Evolutionary conservation across 2,113 vertebrate species (phyloP), one percentile per base, ranked within the genome.

Genomic region (Lonchura striata): DNA sequence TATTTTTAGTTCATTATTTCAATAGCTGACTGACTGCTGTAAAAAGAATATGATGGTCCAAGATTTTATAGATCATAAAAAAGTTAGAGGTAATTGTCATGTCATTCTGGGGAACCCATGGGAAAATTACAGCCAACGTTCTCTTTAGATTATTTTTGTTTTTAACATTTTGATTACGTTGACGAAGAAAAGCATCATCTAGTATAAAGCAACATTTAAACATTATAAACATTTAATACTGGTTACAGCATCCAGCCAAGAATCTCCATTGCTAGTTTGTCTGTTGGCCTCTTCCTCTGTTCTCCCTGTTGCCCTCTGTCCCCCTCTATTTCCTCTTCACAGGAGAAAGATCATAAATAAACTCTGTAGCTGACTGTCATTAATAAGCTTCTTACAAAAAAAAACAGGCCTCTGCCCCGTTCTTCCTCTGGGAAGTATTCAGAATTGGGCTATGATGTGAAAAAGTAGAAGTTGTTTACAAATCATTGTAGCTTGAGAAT

Each of bases 191-290:
- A 97, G 93, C 92, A 93, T 97, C 87, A 86, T 76, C 81, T 95
- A 64, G 74, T 86, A 95, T 84, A 97, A 97, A 97, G 96, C 88
- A 95, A 96, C 69, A 95, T 69, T 96, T 77, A 74, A 96, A 97
- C 89, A 90, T 91, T 91, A 96, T 65, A 84, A 91, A 95, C 86
- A 96, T 68, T 92, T 96, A 96, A 95, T 95, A 97, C 89, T 96
- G 96, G 81, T 94, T 97, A 95, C 89, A 95, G 93, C 76, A 92
- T 35, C 83, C 49, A 37, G 93, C 94, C 90, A 79, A 96, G 80
- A 94, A 85, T 88, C 49, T 93, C 70, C 76, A 30, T 53, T 2
- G 2, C 86, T 41, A 33, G 63, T 71, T 85, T 85, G 42, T 63
- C 81, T 76, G 37, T n/a, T 76, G 81, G 71, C 60, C 71, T 46